Evolutionary conservation across 2,113 vertebrate species (phyloP), one percentile per base, ranked within the genome.

Genomic region (Mola mola): DNA sequence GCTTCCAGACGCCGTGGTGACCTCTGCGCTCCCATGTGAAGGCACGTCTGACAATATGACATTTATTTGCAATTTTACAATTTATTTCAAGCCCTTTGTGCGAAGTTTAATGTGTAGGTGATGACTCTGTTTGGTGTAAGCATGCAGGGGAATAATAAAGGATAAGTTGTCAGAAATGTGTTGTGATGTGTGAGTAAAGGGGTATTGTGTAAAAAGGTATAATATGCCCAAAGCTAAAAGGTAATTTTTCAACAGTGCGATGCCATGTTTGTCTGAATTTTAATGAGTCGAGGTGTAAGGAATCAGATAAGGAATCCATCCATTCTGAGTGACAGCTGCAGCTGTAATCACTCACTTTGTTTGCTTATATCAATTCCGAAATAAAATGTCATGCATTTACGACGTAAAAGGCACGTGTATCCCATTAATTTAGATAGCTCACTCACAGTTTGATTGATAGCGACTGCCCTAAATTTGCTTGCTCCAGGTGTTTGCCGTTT

Each of bases 401-500:
- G 2, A 42, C 66, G 46, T 36, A 42, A 59, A 49, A 47, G 31
- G 42, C 8, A 5, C 3, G 4, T 65, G 46, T 28, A 29, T 66
- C 40, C 46, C 49, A 59, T 81, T 86, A 47, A 56, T 67, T 71
- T 48, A 48, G 28, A 28, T 73, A 64, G 75, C 67, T 81, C 77
- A 75, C 66, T 80, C 78, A 62, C 26, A 8, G 28, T 72, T 85
- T 91, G 90, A 93, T 90, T 87, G 89, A 93, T 92, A 87, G 89
- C 87, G 83, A 91, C 87, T 84, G 73, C 82, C 75, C 83, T 40
- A 70, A 83, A 84, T 84, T 70, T 77, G 76, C 85, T 78, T 66
- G 76, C 86, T 81, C 88, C 92, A 93, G 91, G 88, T 93, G 92
- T 88, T 82, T 82, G 75, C 78, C 50, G 64, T 90, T 90, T 84